Percentiles rank a stretch among this genome's conserved stretches.
Conservation (phyloP, 2,797 vertebrate species). For the Manis crassicaudata region DNA sequence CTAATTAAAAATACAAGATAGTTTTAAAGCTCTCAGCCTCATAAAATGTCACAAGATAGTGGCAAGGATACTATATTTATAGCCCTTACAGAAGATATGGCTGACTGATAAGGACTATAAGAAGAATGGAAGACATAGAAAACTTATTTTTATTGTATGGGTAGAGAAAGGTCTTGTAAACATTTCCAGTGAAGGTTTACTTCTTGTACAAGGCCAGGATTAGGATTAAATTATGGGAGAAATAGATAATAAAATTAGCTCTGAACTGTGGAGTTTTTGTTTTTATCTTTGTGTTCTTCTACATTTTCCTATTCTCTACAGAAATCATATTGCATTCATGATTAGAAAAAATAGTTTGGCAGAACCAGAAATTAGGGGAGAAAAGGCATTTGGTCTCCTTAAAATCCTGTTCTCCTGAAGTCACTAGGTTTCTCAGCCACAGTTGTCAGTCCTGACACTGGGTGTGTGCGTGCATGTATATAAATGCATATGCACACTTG, state of each 20-base stretch:
- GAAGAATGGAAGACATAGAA: neutral
- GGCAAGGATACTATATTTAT: neutral
- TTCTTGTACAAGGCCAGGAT: neutral
- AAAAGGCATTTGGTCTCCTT: neutral
- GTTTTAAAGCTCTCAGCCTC: neutral
- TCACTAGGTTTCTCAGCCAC: neutral
- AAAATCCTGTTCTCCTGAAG: neutral
- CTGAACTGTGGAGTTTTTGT: neutral
- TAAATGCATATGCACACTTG: no score
- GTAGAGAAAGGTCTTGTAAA: neutral
- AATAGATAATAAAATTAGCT: neutral
- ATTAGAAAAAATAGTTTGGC: neutral
- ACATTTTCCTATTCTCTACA: neutral
- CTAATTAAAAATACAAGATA: neutral
- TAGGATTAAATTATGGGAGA: neutral
- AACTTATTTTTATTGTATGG: neutral
- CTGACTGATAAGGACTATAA: neutral
- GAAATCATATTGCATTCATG: neutral
- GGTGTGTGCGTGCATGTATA: neutral
- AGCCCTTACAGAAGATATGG: neutral
- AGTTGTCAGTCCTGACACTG: neutral
- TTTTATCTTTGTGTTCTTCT: constrained; percentile 24
- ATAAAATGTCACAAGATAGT: neutral
- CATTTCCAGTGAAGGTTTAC: neutral
- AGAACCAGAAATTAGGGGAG: neutral